Conservation (phyloP, 2,113 vertebrate genomes). For the Odontesthes bonariensis region DNA sequence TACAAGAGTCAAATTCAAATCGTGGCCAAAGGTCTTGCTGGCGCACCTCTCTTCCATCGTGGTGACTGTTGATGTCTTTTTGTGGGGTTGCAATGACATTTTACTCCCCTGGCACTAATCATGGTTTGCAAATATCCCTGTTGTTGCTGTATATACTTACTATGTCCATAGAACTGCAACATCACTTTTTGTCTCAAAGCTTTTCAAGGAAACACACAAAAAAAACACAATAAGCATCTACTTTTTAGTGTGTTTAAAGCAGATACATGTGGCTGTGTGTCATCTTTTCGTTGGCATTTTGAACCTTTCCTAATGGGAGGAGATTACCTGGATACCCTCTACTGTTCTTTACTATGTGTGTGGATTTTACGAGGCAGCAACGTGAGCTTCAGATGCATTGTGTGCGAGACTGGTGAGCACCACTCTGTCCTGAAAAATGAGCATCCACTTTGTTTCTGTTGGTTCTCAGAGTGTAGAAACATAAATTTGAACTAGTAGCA, state of each 20-base stretch:
- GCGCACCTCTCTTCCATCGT: conserved; percentile 50
- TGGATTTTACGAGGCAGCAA: conserved; percentile 42
- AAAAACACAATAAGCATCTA: conserved; percentile 5
- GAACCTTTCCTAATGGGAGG: conserved; percentile 4
- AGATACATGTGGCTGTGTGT: conserved; percentile 5
- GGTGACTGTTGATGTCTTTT: conserved; percentile 48
- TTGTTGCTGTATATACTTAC: conserved; percentile 56
- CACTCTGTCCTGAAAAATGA: conserved; percentile 24
- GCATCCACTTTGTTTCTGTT: conserved; percentile 23
- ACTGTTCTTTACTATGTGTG: conserved; percentile 3
- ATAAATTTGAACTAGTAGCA: conserved; percentile 41
- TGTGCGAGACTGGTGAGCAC: conserved; percentile 20
- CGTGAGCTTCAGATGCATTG: conserved; percentile 39
- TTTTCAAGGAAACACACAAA: neutral
- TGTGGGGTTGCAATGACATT: conserved; percentile 15
- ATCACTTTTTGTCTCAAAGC: conserved; percentile 22
- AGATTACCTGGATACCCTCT: neutral
- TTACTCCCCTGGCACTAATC: conserved; percentile 35
- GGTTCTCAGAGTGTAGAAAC: conserved; percentile 24
- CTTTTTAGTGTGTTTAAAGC: conserved; percentile 29
- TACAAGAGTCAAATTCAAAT: conserved; percentile 27
- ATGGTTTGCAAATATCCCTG: conserved; percentile 37
- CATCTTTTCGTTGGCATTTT: conserved; percentile 10
- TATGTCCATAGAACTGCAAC: conserved; percentile 12
- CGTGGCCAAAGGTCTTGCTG: conserved; percentile 50